Evolutionary conservation across 2,888 invertebrate genomes (phyloP), one percentile per base, ranked within the genome.

Genomic region (Pammene fasciana): DNA sequence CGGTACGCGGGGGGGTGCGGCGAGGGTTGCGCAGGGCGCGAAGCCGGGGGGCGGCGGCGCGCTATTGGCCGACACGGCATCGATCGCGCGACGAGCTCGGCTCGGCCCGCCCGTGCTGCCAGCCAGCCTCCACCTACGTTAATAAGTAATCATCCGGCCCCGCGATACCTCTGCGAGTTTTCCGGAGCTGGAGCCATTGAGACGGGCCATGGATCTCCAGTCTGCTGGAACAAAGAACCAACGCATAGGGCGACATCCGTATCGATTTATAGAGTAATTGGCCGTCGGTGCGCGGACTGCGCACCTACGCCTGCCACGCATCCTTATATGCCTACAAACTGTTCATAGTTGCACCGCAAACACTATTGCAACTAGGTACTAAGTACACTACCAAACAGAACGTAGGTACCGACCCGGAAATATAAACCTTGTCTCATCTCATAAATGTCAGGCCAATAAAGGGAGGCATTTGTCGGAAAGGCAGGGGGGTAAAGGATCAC

Each of bases 111-210:
- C 92, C 90, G 90, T 65, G 72, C 72, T 82, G 86, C 86, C 88
- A 84, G 83, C 88, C 89, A 86, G 86, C 90, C 92, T 90, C 91
- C 92, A 91, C 90, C 92, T 90, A 92, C 91, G 92, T 92, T 92
- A 92, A 92, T 92, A 92, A 92, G 92, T 92, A 92, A 92, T 92
- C 91, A 90, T 90, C 87, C 90, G 89, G 90, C 88, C 90, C 90
- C 86, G 89, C 86, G 86, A 87, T 90, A 89, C 90, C 91, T 91
- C 88, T 86, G 86, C 87, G 86, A 91, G 88, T 88, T 88, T 90
- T 89, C 91, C 90, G 91, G 89, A 86, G 84, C 89, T 86, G 88
- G 85, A 87, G 87, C 85, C 86, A 83, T 86, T 81, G 88, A 90
- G 89, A 88, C 86, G 86, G 86, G 84, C 85, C 87, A 87, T 85